Conservation (phyloP, 2,797 vertebrate genomes). For the Amblyraja radiata region DNA sequence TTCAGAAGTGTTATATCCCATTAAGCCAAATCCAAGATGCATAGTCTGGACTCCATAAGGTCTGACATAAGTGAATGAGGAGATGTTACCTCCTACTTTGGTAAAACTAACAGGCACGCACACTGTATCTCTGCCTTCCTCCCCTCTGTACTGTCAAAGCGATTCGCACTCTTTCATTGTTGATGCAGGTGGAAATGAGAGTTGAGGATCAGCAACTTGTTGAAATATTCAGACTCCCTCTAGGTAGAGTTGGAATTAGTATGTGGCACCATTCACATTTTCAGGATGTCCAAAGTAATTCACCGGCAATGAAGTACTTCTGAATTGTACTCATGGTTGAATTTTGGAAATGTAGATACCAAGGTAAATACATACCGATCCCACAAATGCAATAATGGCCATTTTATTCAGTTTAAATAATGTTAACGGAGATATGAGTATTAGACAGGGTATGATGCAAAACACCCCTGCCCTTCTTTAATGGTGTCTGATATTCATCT, state of each 20-base stretch:
- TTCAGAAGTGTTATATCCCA: neutral
- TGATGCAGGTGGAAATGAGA: neutral
- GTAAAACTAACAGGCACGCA: neutral
- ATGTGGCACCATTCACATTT: neutral
- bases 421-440: neutral
- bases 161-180: neutral
- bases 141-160: neutral
- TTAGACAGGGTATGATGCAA: neutral
- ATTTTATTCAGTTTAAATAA: neutral
- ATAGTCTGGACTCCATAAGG: neutral
- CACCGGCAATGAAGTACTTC: neutral
- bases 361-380: neutral
- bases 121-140: neutral
- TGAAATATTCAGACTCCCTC: neutral
- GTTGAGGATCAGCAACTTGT: neutral
- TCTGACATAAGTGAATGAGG: neutral
- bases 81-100: neutral
- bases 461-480: neutral
- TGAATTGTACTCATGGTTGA: neutral
- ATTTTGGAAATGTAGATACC: neutral
- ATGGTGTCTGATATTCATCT: neutral
- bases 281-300: neutral
- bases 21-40: neutral
- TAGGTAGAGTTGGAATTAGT: neutral
- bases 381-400: neutral